A percentile compares a stretch with the other conserved stretches of the same genome.
Evolutionary conservation across 2,797 vertebrate species (phyloP).

Genomic region (Glyptemys insculpta): DNA sequence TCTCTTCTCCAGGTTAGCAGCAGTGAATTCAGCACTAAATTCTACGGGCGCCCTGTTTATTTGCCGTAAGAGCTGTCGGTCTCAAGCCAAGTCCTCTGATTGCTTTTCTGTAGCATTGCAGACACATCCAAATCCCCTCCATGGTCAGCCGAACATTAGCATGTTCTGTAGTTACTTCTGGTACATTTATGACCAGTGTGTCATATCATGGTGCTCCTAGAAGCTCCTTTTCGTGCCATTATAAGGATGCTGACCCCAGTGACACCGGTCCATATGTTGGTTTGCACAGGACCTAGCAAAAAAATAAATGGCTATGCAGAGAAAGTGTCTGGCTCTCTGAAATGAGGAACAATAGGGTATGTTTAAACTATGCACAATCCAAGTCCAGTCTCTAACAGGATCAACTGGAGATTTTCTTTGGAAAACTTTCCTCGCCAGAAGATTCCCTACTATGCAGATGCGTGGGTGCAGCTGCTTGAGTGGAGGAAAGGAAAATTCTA

Average conservation of each 20-base stretch:
- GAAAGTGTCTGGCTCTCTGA: accelerated
- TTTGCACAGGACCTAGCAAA: neutral
- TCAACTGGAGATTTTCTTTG: neutral
- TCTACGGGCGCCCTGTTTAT: neutral
- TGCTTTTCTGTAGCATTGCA: neutral
- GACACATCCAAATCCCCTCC: neutral
- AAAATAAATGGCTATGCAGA: accelerated
- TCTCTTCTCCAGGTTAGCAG: neutral
- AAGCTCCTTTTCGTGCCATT: neutral
- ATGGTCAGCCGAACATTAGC: neutral
- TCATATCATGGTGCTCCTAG: too few species aligned
- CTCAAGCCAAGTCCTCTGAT: neutral
- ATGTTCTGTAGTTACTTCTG: neutral
- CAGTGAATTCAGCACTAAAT: neutral
- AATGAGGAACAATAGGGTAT: neutral
- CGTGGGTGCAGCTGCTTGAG: neutral
- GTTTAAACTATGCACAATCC: neutral
- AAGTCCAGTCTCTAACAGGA: neutral
- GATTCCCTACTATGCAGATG: neutral
- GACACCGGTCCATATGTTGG: neutral
- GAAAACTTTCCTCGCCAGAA: neutral
- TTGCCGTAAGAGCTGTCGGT: too few species aligned
- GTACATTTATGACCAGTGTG: too few species aligned
- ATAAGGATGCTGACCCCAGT: neutral
- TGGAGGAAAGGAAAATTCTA: neutral